Evolutionary conservation across 53 echinoderm and acorn worm genomes (phyloP).

Genomic region (Hippasteria phrygiana): DNA sequence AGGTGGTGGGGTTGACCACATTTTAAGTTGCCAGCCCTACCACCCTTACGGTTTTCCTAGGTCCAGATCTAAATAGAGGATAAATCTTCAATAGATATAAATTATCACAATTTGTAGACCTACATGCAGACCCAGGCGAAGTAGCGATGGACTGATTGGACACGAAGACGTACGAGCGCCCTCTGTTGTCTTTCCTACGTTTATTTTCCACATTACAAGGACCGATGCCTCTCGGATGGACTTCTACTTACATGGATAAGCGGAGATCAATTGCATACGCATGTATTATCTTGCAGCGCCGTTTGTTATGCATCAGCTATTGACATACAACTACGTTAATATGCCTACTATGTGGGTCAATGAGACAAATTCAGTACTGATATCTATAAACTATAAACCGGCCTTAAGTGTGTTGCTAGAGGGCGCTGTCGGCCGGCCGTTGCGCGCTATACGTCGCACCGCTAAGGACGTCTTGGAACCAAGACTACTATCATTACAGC

Average conservation of each 20-base stretch:
- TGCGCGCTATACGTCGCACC: too few species aligned
- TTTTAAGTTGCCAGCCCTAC: too few species aligned
- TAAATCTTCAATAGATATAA: neutral
- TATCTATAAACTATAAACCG: too few species aligned
- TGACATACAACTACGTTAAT: conserved; percentile 37
- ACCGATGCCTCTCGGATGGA: neutral
- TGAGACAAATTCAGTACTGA: neutral
- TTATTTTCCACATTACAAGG: neutral
- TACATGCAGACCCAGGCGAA: too few species aligned
- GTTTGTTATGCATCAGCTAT: conserved; percentile 14
- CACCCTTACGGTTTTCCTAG: too few species aligned
- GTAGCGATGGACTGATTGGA: neutral
- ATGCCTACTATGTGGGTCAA: conserved; percentile 14
- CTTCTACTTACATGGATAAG: conserved; percentile 18
- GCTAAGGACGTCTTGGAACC: too few species aligned
- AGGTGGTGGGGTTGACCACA: too few species aligned
- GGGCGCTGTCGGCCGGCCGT: too few species aligned
- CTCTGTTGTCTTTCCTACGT: neutral
- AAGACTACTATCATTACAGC: too few species aligned
- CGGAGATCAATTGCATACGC: neutral
- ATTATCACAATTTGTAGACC: neutral
- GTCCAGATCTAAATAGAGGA: too few species aligned
- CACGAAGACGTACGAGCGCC: neutral
- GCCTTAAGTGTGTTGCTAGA: too few species aligned
- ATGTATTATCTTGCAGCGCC: neutral